Evolutionary conservation across 2,888 invertebrate species (phyloP).

Genomic region (Mellilla xanthometata): DNA sequence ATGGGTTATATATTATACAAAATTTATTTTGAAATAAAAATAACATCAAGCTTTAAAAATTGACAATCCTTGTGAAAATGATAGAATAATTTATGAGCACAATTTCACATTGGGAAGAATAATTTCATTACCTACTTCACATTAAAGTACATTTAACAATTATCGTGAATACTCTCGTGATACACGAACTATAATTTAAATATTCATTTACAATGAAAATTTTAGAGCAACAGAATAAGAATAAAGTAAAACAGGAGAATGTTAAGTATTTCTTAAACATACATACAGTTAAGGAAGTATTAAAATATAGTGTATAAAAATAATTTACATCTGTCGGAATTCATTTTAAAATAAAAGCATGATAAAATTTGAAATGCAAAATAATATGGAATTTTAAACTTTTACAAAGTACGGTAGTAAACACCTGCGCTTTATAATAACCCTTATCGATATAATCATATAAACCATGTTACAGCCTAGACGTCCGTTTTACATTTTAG

Average conservation of each 20-base stretch:
- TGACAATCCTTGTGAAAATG: conserved; percentile 73
- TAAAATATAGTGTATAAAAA: conserved; percentile 54
- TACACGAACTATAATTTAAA: conserved; percentile 25
- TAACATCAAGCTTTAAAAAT: conserved; percentile 80
- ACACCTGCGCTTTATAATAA: conserved; percentile 63
- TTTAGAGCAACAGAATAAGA: conserved; percentile 20
- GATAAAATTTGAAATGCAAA: conserved; percentile 62
- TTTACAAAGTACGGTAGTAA: conserved; percentile 58
- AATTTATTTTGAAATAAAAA: conserved; percentile 79
- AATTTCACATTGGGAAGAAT: conserved; percentile 70
- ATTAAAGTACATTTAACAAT: conserved; percentile 29
- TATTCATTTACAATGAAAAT: conserved; percentile 30
- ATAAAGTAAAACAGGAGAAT: conserved; percentile 8
- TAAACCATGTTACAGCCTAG: conserved; percentile 76
- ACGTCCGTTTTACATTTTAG: conserved; percentile 70
- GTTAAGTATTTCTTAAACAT: conserved; percentile 16
- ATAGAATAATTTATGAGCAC: conserved; percentile 76
- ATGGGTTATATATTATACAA: conserved; percentile 51
- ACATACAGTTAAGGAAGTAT: conserved; percentile 4
- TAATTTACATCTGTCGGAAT: conserved; percentile 55
- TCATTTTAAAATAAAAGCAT: conserved; percentile 45
- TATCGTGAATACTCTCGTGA: conserved; percentile 24
- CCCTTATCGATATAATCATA: conserved; percentile 73
- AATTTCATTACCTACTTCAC: conserved; percentile 38
- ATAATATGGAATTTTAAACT: conserved; percentile 65